Percentiles rank a stretch among this genome's conserved stretches.
Conservation (phyloP, 1,140 invertebrate genomes). For the Ips typographus region DNA sequence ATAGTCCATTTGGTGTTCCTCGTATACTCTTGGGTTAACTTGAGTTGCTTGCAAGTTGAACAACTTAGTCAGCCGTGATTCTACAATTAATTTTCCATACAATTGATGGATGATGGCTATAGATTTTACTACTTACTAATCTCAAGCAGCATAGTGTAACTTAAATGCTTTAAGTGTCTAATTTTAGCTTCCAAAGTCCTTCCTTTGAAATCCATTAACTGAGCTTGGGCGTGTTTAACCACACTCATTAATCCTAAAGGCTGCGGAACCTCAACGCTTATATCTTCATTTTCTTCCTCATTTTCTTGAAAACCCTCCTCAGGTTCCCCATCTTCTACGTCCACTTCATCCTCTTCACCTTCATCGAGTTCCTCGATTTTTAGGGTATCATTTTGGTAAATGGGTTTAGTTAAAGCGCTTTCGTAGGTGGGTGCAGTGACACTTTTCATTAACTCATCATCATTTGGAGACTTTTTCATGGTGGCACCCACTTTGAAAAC, state of each 20-base stretch:
- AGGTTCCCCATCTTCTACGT: background rate
- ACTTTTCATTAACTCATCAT: background rate
- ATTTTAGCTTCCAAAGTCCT: constrained; percentile 59
- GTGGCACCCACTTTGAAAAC: background rate
- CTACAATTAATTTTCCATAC: constrained; percentile 5
- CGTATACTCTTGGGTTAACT: background rate
- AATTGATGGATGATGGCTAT: no score
- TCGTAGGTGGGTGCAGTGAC: background rate
- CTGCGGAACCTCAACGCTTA: background rate
- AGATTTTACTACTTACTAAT: constrained; percentile 56
- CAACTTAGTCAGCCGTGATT: constrained; percentile 45
- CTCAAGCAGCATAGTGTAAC: constrained; percentile 56
- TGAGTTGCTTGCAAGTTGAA: constrained; percentile 12
- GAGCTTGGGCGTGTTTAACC: constrained; percentile 56
- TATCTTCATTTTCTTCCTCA: background rate
- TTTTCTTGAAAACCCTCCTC: background rate
- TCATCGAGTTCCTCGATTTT: background rate
- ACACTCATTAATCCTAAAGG: constrained; percentile 41
- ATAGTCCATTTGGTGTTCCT: constrained; percentile 65
- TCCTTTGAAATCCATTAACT: constrained; percentile 57
- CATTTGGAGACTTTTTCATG: background rate
- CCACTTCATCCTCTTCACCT: background rate
- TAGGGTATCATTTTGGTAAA: background rate
- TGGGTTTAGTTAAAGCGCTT: background rate
- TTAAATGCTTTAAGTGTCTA: constrained; percentile 58